Conservation (phyloP, 2,797 vertebrate genomes). For the Balearica regulorum region DNA sequence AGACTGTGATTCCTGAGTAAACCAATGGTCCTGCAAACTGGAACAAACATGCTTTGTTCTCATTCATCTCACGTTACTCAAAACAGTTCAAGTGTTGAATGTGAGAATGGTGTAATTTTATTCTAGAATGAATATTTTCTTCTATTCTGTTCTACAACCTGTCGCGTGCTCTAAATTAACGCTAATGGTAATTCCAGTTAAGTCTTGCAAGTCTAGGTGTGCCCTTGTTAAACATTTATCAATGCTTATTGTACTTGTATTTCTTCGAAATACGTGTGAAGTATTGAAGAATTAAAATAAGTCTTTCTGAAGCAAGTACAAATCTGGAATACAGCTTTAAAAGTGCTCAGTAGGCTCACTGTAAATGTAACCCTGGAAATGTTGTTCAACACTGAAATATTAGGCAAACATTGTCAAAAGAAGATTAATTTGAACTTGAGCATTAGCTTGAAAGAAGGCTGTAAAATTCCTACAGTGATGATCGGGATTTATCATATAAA, state of each 20-base stretch:
- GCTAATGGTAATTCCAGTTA: conserved; percentile 1
- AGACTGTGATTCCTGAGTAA: not conserved
- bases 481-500: conserved; percentile 68
- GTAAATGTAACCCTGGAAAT: conserved; percentile 60
- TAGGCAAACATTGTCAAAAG: conserved; percentile 68
- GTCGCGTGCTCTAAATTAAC: not conserved
- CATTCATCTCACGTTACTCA: conserved; percentile 8
- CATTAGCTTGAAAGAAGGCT: conserved; percentile 64
- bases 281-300: conserved; percentile 4
- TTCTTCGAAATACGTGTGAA: conserved; percentile 5
- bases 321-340: conserved; percentile 60
- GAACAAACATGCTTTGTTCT: conserved; percentile 37
- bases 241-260: not conserved
- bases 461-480: conserved; percentile 47
- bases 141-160: not conserved
- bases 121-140: not conserved
- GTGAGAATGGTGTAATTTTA: not conserved
- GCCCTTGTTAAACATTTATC: conserved; percentile 10
- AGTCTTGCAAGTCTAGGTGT: not conserved
- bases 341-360: conserved; percentile 33
- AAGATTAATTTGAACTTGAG: conserved; percentile 67
- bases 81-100: not conserved
- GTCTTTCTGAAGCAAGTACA: conserved; percentile 29
- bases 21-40: not conserved
- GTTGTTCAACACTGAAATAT: conserved; percentile 66